A percentile compares a stretch with the other conserved stretches of the same genome.
phyloP scores from a whole-genome alignment of 53 echinoderm and acorn worm species.

The Hippasteria phrygiana region DNA sequence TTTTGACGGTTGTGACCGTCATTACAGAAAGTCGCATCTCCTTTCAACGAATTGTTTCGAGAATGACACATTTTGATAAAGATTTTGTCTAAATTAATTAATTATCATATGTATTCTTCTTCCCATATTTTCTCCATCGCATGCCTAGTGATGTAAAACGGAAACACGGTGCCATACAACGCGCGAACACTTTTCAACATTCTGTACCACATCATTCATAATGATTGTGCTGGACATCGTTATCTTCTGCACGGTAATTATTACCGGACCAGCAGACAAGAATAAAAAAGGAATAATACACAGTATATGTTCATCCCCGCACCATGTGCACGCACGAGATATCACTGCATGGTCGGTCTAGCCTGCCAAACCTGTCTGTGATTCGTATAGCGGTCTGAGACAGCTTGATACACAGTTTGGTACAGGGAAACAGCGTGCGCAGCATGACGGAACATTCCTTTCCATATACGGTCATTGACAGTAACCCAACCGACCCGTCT shows the following conservation, averaged over 20 bases:
- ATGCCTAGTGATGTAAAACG: too few species aligned
- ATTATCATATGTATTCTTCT: too few species aligned
- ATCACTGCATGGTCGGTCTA: not conserved
- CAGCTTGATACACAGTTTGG: not conserved
- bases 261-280: not conserved
- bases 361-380: not conserved
- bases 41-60: too few species aligned
- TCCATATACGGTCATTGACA: conserved; percentile 64
- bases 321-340: not conserved
- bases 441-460: conserved; percentile 43
- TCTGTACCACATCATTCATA: too few species aligned
- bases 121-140: too few species aligned
- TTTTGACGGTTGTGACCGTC: too few species aligned
- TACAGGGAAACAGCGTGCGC: not conserved
- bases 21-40: too few species aligned
- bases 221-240: too few species aligned
- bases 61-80: too few species aligned
- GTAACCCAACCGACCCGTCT: conserved; percentile 23
- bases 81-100: too few species aligned
- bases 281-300: not conserved
- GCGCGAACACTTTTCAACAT: too few species aligned
- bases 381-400: not conserved
- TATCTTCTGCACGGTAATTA: not conserved
- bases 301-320: not conserved
- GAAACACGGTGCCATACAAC: too few species aligned